A percentile compares a stretch with the other conserved stretches of the same genome.
Evolutionary conservation across 2,888 invertebrate genomes (phyloP).

Genomic region (Conchocele bisecta): DNA sequence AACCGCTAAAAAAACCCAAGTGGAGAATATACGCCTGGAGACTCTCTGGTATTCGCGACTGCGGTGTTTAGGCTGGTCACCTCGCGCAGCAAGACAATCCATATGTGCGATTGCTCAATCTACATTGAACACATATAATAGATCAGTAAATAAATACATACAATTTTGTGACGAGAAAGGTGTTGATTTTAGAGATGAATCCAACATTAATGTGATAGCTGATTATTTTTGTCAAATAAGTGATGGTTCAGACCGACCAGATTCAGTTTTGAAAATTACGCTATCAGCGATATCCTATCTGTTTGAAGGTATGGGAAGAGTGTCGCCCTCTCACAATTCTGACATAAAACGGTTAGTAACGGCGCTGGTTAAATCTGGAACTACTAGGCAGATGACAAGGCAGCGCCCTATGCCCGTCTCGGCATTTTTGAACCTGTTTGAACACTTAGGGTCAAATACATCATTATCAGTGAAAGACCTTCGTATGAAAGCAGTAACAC

Average conservation of each 20-base stretch:
- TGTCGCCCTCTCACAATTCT: not conserved
- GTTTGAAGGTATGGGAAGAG: slow-evolving; percentile 9
- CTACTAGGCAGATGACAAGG: not conserved
- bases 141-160: slow-evolving; percentile 8
- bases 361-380: slow-evolving; percentile 2
- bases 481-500: not conserved
- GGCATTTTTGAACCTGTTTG: not conserved
- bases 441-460: not conserved
- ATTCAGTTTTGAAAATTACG: not conserved
- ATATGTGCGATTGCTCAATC: not conserved
- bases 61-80: slow-evolving; percentile 11
- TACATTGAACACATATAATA: slow-evolving; percentile 9
- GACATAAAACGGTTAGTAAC: slow-evolving; percentile 8
- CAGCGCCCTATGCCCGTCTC: slow-evolving; percentile 1
- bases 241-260: not conserved
- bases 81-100: not conserved
- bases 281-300: not conserved
- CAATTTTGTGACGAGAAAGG: not conserved
- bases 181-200: not conserved
- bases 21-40: slow-evolving; percentile 20
- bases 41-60: slow-evolving; percentile 6
- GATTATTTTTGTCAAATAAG: slow-evolving; percentile 1
- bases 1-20: slow-evolving; percentile 4
- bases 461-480: not conserved
- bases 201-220: not conserved